Conservation (phyloP, 2,888 invertebrate species). For the Drosophila fungiperda region DNA sequence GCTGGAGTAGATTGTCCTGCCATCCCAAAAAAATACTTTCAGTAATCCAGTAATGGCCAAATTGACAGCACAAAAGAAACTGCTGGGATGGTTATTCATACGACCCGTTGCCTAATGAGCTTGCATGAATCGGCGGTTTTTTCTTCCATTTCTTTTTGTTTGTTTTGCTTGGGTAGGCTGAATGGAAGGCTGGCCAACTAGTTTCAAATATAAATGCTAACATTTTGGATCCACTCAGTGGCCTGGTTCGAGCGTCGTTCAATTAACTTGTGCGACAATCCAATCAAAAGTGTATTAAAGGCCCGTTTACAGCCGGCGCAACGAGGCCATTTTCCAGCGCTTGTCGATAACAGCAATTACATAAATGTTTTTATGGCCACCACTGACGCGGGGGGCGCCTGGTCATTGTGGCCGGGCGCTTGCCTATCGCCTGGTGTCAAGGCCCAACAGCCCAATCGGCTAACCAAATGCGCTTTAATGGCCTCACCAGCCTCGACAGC, state of each 20-base stretch:
- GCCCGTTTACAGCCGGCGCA: constrained; percentile 59
- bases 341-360: constrained; percentile 82
- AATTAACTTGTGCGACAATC: constrained; percentile 81
- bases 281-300: constrained; percentile 82
- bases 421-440: constrained; percentile 47
- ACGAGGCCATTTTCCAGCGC: constrained; percentile 65
- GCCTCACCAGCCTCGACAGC: constrained; percentile 24
- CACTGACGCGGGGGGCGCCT: constrained; percentile 5
- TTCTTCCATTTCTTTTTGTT: neutral
- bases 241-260: constrained; percentile 66
- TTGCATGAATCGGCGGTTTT: constrained; percentile 70
- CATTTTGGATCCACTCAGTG: constrained; percentile 55
- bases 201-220: constrained; percentile 71
- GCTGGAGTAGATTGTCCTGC: constrained; percentile 9
- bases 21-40: constrained; percentile 8
- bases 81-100: constrained; percentile 45
- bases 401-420: constrained; percentile 15
- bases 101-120: constrained; percentile 71
- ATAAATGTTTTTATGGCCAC: constrained; percentile 74
- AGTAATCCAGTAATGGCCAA: constrained; percentile 39
- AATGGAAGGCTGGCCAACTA: constrained; percentile 38
- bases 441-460: constrained; percentile 43
- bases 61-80: constrained; percentile 39
- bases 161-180: constrained; percentile 44
- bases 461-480: constrained; percentile 71